Evolutionary conservation across 2,888 invertebrate genomes (phyloP).

Genomic region (Euzophera pinguis): DNA sequence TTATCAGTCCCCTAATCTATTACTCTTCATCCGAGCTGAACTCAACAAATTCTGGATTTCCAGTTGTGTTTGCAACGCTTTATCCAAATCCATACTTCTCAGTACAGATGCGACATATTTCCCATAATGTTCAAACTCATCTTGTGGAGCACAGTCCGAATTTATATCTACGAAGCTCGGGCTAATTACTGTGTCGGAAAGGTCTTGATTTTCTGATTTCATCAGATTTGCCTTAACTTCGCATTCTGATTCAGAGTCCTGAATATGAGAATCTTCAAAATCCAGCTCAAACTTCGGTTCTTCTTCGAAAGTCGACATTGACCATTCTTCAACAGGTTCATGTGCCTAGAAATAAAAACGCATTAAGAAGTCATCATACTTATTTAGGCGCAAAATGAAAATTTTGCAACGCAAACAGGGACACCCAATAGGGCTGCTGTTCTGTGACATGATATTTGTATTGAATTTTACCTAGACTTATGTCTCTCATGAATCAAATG

Average conservation of each 20-base stretch:
- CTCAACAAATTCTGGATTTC: slow-evolving; percentile 12
- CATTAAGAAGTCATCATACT: background rate
- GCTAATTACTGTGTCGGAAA: background rate
- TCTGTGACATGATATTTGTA: too few species aligned
- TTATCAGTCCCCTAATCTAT: background rate
- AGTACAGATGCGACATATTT: slow-evolving; percentile 3
- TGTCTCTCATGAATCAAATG: too few species aligned
- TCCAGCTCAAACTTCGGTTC: background rate
- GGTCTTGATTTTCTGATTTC: background rate
- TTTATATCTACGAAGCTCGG: background rate
- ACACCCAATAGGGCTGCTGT: too few species aligned
- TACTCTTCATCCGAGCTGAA: background rate
- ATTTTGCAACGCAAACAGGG: too few species aligned
- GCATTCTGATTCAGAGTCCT: background rate
- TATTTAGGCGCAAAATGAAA: too few species aligned
- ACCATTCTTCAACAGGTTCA: background rate
- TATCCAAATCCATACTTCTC: slow-evolving; percentile 1
- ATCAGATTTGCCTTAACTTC: background rate
- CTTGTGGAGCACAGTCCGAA: background rate
- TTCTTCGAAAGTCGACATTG: background rate
- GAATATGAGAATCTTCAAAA: background rate
- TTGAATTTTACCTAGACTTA: too few species aligned
- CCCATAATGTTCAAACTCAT: slow-evolving; percentile 11
- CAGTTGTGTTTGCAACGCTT: slow-evolving; percentile 9
- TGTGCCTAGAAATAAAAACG: background rate